Evolutionary conservation across 2,113 vertebrate genomes (phyloP).

Genomic region (Osmerus eperlanus): DNA sequence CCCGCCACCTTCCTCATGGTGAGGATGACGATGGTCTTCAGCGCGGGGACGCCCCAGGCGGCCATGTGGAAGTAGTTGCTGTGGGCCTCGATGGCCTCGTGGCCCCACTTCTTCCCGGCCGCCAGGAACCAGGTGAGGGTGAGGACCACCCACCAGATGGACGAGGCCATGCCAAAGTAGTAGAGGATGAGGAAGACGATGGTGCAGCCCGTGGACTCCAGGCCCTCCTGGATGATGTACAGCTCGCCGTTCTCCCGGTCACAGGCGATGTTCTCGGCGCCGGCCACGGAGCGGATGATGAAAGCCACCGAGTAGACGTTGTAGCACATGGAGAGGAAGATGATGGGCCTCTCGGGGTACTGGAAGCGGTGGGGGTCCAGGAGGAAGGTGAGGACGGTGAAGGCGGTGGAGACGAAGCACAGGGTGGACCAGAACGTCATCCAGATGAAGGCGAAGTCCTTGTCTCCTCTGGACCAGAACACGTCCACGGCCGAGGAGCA

Average conservation of each 20-base stretch:
- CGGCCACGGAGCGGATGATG: conserved; percentile 90
- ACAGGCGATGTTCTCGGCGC: conserved; percentile 91
- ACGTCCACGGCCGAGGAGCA: conserved; percentile 90
- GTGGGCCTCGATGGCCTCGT: conserved; percentile 95
- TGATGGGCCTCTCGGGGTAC: conserved; percentile 96
- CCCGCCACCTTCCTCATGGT: conserved; percentile 95
- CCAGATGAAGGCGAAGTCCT: conserved; percentile 96
- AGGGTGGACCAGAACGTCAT: conserved; percentile 95
- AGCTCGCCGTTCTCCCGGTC: conserved; percentile 88
- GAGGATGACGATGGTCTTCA: conserved; percentile 94
- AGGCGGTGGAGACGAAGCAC: conserved; percentile 93
- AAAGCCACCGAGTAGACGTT: conserved; percentile 96
- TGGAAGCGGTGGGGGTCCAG: conserved; percentile 95
- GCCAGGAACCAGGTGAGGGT: conserved; percentile 98
- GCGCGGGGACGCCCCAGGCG: conserved; percentile 92
- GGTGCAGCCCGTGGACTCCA: conserved; percentile 95
- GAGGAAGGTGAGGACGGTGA: conserved; percentile 96
- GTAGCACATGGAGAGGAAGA: conserved; percentile 99
- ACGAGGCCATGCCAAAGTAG: conserved; percentile 98
- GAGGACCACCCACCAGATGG: conserved; percentile 96
- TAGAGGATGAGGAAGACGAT: conserved; percentile 97
- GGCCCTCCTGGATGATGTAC: conserved; percentile 93
- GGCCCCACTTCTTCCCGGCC: conserved; percentile 96
- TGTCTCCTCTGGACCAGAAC: conserved; percentile 92
- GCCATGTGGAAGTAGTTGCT: conserved; percentile 98